Conservation (phyloP, 2,888 invertebrate genomes). For the Cryptops parisi region DNA sequence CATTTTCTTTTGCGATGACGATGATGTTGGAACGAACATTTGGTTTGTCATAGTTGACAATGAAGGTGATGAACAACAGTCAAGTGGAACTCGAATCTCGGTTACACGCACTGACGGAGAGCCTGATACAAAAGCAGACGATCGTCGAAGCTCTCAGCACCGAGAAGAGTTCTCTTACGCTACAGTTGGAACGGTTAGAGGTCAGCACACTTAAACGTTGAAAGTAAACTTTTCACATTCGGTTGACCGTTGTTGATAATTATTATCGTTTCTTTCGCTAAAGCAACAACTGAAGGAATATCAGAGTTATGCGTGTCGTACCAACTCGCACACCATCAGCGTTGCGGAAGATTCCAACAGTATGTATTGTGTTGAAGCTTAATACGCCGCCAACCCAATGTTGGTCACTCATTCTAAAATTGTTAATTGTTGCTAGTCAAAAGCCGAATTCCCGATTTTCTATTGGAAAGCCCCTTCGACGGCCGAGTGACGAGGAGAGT, state of each 20-base stretch:
- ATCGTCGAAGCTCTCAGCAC: conserved; percentile 65
- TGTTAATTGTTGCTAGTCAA: conserved; percentile 34
- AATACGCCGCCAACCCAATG: neutral
- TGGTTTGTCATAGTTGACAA: neutral
- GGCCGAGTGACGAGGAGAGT: conserved; percentile 56
- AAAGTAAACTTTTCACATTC: neutral
- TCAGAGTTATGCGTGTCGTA: conserved; percentile 39
- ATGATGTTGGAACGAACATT: neutral
- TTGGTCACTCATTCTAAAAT: neutral
- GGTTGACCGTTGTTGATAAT: conserved; percentile 15
- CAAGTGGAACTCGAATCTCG: conserved; percentile 36
- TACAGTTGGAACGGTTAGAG: conserved; percentile 68
- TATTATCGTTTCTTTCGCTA: conserved; percentile 10
- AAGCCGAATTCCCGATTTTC: conserved; percentile 51
- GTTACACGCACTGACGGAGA: conserved; percentile 51
- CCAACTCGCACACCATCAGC: conserved; percentile 37
- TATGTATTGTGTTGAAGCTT: neutral
- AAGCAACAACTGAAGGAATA: conserved; percentile 47
- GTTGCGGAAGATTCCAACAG: conserved; percentile 4
- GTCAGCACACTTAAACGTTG: no score
- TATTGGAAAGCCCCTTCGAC: conserved; percentile 60
- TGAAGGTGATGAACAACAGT: conserved; percentile 16
- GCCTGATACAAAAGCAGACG: conserved; percentile 69
- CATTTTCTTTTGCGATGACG: neutral
- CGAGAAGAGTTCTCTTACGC: conserved; percentile 66